Percentiles rank a stretch among this genome's conserved stretches.
These are phyloP conservation scores for Pollicipes pollicipes DNA, from an alignment of 1,140 invertebrate species.

Conservation along the genomic window DNA sequence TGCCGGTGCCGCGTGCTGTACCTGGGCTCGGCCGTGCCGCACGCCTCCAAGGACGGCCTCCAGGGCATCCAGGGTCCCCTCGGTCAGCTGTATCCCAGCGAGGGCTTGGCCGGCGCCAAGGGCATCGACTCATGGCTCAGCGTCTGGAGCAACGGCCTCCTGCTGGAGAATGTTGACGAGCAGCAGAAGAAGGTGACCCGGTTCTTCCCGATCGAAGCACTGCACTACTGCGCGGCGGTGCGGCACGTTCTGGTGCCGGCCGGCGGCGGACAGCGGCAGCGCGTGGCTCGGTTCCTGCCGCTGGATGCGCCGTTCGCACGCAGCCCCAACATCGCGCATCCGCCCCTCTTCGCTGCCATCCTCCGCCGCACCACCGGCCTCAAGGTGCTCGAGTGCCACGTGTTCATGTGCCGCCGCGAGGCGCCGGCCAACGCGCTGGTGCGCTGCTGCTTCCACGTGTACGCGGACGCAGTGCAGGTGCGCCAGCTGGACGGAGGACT, in stretches of 20 bases:
- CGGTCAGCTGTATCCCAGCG: constrained; percentile 80
- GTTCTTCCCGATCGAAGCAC: constrained; percentile 89
- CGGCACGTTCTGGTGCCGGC: constrained; percentile 49
- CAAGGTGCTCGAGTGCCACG: constrained; percentile 98
- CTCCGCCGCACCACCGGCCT: constrained; percentile 87
- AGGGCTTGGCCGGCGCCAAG: constrained; percentile 45
- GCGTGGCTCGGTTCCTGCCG: constrained; percentile 72
- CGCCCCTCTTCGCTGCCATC: constrained; percentile 93
- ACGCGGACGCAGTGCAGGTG: constrained; percentile 80
- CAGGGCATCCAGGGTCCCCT: constrained; percentile 95
- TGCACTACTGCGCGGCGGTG: constrained; percentile 96
- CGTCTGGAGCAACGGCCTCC: constrained; percentile 89
- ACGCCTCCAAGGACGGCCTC: constrained; percentile 94
- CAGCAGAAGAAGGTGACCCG: constrained; percentile 81
- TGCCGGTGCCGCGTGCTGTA: constrained; percentile 94
- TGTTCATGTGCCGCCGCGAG: constrained; percentile 91
- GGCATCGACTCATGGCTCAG: constrained; percentile 95
- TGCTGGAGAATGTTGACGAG: constrained; percentile 92
- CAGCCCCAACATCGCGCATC: constrained; percentile 63
- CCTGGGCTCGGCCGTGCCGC: constrained; percentile 88
- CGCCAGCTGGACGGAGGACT: constrained; percentile 33
- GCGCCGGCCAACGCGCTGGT: constrained; percentile 86
- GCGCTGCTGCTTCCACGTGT: constrained; percentile 79
- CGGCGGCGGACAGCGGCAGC: constrained; percentile 23
- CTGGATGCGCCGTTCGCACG: constrained; percentile 88